Evolutionary conservation across 2,888 invertebrate species (phyloP), one percentile per base, ranked within the genome.

Genomic region (Cheiracanthium punctorium): DNA sequence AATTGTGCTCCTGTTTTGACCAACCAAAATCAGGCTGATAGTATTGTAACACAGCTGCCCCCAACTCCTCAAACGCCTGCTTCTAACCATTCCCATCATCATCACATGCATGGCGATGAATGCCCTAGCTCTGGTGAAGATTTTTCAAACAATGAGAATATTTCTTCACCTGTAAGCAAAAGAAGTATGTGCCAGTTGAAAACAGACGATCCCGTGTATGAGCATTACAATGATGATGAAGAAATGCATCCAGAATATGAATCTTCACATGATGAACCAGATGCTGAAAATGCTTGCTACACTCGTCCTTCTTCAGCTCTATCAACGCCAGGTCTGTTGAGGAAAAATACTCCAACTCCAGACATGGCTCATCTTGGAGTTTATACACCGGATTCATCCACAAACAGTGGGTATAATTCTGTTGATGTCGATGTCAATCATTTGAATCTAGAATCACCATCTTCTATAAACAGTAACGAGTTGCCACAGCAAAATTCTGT

Each of bases 401-500:
- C 95, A 58, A 96, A 96, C 91, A 88, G 85, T 80, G 88, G 88
- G 20, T 89, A 87, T 37, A 95, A 96, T 89, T 95, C 96, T 74
- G 93, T 96, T 89, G 96, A 97, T 89, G 92, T 97, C 86, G 97
- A 96, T 91, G 96, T 96, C 0, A 94, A 94, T 82, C 96, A 96
- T 91, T 92, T 97, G 82, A 96, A 96, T 0, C 92, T 97, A 88
- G 97, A 97, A 91, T 97, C 97, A 0, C 97, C 97, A 0, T 95
- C 96, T 0, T 96, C 96, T 52, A 96, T 97, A 89, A 95, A 92
- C 84, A 93, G 96, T 0, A 96, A 95, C 69, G 96, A 97, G 91
- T 94, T 97, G 92, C 95, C 95, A 95, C 96, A 96, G 89, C 96
- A 96, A 89, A 94, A 94, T 90, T 93, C 95, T 0, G 94, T 94